These are phyloP conservation scores for Ptyas mucosa DNA, from an alignment of 2,113 vertebrate species.

Conservation along the genomic window DNA sequence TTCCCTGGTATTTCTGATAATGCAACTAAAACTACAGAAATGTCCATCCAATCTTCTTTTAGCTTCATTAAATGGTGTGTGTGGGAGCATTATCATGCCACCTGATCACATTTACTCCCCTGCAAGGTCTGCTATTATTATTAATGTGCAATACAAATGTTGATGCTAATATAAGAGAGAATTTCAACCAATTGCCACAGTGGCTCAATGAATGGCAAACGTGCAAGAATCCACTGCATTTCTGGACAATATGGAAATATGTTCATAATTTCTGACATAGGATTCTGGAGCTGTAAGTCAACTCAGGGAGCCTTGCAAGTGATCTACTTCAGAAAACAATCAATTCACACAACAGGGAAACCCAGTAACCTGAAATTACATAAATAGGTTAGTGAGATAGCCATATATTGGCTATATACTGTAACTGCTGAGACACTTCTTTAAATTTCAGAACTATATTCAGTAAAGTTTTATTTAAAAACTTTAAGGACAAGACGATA, in stretches of 20 bases:
- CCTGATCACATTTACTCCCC: neutral
- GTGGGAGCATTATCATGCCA: neutral
- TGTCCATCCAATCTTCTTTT: neutral
- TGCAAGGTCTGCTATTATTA: neutral
- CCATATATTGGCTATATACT: neutral
- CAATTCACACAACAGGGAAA: neutral
- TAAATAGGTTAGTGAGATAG: neutral
- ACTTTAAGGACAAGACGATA: conserved; percentile 4
- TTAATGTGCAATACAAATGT: neutral
- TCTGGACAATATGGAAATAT: neutral
- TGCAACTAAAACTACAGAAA: neutral
- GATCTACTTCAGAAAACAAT: neutral
- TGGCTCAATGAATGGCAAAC: neutral
- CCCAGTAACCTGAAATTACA: neutral
- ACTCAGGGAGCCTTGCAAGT: neutral
- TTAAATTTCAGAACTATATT: neutral
- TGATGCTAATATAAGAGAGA: neutral
- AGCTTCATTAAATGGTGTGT: neutral
- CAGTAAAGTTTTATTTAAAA: neutral
- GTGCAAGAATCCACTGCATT: neutral
- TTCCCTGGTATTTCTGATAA: neutral
- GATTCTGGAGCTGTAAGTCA: neutral
- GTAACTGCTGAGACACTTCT: neutral
- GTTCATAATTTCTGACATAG: neutral
- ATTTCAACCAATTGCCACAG: neutral